Evolutionary conservation across 2,888 invertebrate genomes (phyloP).

Genomic region (Clitarchus hookeri): DNA sequence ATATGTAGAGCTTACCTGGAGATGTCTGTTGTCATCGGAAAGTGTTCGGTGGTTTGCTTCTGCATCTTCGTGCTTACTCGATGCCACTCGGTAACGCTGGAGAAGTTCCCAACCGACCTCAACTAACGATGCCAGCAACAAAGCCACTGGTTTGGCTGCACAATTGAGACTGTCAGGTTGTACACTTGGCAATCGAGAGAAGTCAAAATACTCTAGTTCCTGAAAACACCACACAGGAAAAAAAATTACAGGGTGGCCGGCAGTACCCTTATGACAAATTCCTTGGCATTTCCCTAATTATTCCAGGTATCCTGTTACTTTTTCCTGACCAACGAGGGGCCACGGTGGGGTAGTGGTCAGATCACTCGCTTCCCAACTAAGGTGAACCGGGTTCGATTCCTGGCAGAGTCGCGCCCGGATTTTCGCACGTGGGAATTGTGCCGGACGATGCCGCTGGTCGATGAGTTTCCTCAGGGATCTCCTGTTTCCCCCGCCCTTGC

Average conservation of each 20-base stretch:
- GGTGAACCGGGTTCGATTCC: no score
- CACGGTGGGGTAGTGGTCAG: no score
- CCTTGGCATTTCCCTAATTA: no score
- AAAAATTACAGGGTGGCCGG: background rate
- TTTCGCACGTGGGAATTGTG: no score
- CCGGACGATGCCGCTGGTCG: no score
- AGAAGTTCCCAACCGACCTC: background rate
- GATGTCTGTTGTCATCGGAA: background rate
- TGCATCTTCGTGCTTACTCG: background rate
- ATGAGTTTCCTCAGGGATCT: no score
- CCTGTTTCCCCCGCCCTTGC: no score
- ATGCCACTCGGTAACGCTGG: background rate
- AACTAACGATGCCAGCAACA: background rate
- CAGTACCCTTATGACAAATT: background rate
- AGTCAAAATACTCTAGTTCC: conserved; percentile 21
- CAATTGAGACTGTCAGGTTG: background rate
- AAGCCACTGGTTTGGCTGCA: background rate
- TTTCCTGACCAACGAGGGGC: no score
- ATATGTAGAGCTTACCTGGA: background rate
- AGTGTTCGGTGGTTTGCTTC: background rate
- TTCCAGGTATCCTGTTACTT: no score
- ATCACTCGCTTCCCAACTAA: no score
- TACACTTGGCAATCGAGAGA: background rate
- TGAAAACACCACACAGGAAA: background rate
- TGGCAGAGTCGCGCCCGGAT: no score